A percentile compares a stretch with the other conserved stretches of the same genome.
Evolutionary conservation across 92 coral and sea anemone genomes (phyloP).

Genomic region (Actinostola sp.): DNA sequence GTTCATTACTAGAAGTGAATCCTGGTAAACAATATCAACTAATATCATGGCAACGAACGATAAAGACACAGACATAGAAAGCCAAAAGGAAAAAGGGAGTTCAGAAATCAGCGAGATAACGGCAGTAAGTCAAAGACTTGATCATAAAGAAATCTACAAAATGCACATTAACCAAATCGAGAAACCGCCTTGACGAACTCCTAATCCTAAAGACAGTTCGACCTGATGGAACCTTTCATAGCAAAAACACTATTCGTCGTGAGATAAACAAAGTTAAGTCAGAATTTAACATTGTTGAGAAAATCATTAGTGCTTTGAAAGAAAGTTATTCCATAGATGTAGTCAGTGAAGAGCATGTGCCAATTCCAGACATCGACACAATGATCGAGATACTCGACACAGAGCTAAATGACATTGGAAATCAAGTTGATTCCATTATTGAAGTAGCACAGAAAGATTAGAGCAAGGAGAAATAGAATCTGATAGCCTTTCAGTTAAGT

Average conservation of each 20-base stretch:
- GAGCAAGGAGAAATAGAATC: conserved; percentile 43
- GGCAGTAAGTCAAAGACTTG: conserved; percentile 27
- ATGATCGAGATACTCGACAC: conserved; percentile 48
- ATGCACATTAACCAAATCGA: conserved; percentile 46
- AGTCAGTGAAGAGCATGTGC: conserved; percentile 14
- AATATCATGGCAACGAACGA: neutral
- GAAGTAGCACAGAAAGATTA: conserved; percentile 33
- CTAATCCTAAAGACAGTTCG: conserved; percentile 23
- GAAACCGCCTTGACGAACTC: conserved; percentile 36
- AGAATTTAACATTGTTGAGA: conserved; percentile 43
- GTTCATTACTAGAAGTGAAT: neutral
- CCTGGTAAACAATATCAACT: neutral
- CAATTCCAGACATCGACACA: conserved; percentile 39
- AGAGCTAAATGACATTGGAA: conserved; percentile 43
- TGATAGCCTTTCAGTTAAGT: conserved; percentile 19
- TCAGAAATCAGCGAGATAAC: neutral
- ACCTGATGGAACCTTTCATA: conserved; percentile 28
- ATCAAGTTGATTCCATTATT: conserved; percentile 20
- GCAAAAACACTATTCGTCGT: conserved; percentile 51
- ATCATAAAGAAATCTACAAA: conserved; percentile 39
- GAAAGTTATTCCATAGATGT: conserved; percentile 48
- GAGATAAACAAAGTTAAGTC: conserved; percentile 39
- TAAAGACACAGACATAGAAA: neutral
- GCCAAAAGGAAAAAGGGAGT: neutral
- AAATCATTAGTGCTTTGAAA: conserved; percentile 39